Evolutionary conservation across 2,888 invertebrate genomes (phyloP).

Genomic region (Melinaea menophilus): DNA sequence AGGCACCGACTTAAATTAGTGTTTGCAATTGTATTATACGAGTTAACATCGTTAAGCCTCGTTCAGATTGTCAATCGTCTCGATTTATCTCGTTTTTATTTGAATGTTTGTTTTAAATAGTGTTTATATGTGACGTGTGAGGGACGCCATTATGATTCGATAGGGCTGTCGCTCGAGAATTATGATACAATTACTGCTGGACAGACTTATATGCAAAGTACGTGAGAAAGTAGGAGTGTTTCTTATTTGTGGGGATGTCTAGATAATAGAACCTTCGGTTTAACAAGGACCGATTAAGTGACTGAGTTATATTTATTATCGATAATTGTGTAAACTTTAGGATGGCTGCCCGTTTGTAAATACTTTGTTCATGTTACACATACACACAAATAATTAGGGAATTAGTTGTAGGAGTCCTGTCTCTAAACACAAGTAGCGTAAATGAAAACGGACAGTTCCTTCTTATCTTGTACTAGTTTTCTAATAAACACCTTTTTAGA

Average conservation of each 20-base stretch:
- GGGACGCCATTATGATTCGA: conserved; percentile 19
- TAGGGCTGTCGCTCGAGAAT: conserved; percentile 12
- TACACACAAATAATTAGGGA: too few relatives aligned
- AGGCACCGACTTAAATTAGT: conserved; percentile 74
- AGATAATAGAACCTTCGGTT: conserved; percentile 15
- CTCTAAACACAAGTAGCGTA: too few relatives aligned
- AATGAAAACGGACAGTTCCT: too few relatives aligned
- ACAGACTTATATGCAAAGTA: conserved; percentile 4
- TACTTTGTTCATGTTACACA: too few relatives aligned
- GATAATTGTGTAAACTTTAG: too few relatives aligned
- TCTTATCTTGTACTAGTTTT: too few relatives aligned
- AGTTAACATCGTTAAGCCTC: conserved; percentile 49
- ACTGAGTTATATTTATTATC: too few relatives aligned
- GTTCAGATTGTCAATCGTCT: conserved; percentile 57
- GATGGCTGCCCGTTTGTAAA: too few relatives aligned
- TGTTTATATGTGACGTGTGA: conserved; percentile 35
- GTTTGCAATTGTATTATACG: conserved; percentile 67
- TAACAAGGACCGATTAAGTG: too few relatives aligned
- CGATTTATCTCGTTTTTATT: conserved; percentile 56
- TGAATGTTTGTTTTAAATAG: conserved; percentile 43
- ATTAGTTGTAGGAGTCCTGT: too few relatives aligned
- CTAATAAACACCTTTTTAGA: too few relatives aligned
- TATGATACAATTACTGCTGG: conserved; percentile 8
- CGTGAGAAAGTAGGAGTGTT: conserved; percentile 10
- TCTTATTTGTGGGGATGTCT: conserved; percentile 26